Conservation (phyloP, 2,888 invertebrate species). For the Alsophila aescularia region DNA sequence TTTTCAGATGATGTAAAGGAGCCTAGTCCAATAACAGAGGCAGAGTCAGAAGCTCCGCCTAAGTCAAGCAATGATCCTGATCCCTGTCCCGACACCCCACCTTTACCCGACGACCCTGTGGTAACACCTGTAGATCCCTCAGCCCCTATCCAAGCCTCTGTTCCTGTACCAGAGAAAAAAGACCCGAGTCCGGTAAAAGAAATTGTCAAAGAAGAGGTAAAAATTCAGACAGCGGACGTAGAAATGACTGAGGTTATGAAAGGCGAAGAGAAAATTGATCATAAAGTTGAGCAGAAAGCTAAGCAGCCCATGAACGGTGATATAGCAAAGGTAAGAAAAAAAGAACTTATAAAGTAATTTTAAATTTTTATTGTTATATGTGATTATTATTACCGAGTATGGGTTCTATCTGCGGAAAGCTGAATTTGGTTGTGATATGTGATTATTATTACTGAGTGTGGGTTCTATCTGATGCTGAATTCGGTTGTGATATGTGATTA, state of each 20-base stretch:
- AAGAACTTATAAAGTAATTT: no score
- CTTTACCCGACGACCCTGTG: slow-evolving; percentile 10
- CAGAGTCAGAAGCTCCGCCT: background rate
- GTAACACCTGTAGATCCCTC: slow-evolving; percentile 3
- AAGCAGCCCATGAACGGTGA: slow-evolving; percentile 73
- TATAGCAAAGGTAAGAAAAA: slow-evolving; percentile 60
- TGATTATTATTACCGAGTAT: no score
- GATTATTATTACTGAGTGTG: no score
- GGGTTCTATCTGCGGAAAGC: no score
- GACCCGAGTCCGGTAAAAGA: slow-evolving; percentile 51
- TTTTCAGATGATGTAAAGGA: slow-evolving; percentile 56
- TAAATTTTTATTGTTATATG: no score
- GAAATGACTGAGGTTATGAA: slow-evolving; percentile 62
- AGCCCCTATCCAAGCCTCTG: background rate
- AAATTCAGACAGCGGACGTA: slow-evolving; percentile 49
- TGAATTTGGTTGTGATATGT: no score
- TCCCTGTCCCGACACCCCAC: slow-evolving; percentile 32
- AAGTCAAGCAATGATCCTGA: slow-evolving; percentile 32
- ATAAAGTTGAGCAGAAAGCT: slow-evolving; percentile 52
- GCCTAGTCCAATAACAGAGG: slow-evolving; percentile 32
- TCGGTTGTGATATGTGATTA: no score
- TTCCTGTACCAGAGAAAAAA: slow-evolving; percentile 34
- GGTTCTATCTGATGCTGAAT: no score
- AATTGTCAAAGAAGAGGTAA: slow-evolving; percentile 43
- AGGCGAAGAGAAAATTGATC: slow-evolving; percentile 54